A percentile compares a stretch with the other conserved stretches of the same genome.
Conservation (phyloP, 2,888 invertebrate species). For the Meghimatium bilineatum region DNA sequence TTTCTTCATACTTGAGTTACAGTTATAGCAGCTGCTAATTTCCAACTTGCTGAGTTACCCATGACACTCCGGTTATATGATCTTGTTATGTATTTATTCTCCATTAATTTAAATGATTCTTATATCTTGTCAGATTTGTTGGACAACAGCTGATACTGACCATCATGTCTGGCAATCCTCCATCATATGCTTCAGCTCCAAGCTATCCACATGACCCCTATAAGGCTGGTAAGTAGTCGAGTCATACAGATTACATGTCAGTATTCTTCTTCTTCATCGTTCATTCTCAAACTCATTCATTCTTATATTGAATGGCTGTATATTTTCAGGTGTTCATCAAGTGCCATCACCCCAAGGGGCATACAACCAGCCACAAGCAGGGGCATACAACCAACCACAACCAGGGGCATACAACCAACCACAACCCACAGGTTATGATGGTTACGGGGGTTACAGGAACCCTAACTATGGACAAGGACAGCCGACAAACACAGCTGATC, state of each 20-base stretch:
- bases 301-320: no score
- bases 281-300: no score
- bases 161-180: slow-evolving; percentile 19
- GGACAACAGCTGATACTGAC: not conserved
- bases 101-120: no score
- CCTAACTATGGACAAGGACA: slow-evolving; percentile 5
- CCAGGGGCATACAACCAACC: not conserved
- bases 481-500: not conserved
- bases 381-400: not conserved
- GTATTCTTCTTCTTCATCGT: no score
- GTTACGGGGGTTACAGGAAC: slow-evolving; percentile 5
- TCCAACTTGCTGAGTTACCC: no score
- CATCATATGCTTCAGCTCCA: not conserved
- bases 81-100: no score
- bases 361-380: slow-evolving; percentile 3
- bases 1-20: no score
- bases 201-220: slow-evolving; percentile 24
- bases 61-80: no score
- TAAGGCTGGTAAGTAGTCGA: slow-evolving; percentile 15
- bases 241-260: not conserved
- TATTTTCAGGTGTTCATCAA: slow-evolving; percentile 7
- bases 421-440: not conserved
- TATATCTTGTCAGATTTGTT: not conserved
- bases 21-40: no score
- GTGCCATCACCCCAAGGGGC: not conserved